Evolutionary conservation across 2,888 invertebrate species (phyloP).

Genomic region (Drosophila infuscata): DNA sequence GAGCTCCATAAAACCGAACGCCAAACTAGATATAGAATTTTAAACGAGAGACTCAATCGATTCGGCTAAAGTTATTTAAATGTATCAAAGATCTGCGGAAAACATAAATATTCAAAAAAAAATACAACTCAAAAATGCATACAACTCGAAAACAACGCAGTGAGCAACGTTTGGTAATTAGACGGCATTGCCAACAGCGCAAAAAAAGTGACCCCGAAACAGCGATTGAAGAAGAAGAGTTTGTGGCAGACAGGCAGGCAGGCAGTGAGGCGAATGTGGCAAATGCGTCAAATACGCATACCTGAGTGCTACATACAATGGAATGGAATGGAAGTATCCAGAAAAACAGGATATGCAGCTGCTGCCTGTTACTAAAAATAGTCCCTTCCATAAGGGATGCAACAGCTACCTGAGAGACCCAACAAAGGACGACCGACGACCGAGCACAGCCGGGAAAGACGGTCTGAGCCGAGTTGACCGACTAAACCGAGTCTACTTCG

Average conservation of each 20-base stretch:
- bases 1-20: background rate
- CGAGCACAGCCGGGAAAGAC: background rate
- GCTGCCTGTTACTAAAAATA: constrained; percentile 12
- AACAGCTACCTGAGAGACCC: constrained; percentile 34
- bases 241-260: background rate
- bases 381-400: constrained; percentile 23
- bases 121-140: background rate
- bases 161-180: background rate
- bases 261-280: background rate
- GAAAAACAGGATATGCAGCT: constrained; percentile 49
- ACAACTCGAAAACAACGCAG: background rate
- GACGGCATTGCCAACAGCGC: constrained; percentile 47
- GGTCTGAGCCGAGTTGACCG: constrained; percentile 2
- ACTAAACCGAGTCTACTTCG: constrained; percentile 45
- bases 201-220: background rate
- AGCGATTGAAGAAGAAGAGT: background rate
- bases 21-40: background rate
- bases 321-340: constrained; percentile 7
- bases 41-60: background rate
- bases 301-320: constrained; percentile 7
- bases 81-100: background rate
- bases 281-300: constrained; percentile 1
- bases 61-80: background rate
- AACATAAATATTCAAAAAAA: background rate
- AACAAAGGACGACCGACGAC: constrained; percentile 1